Base-by-base conservation (phyloP, 2,113 vertebrate genomes). In the Pollachius pollachius region DNA sequence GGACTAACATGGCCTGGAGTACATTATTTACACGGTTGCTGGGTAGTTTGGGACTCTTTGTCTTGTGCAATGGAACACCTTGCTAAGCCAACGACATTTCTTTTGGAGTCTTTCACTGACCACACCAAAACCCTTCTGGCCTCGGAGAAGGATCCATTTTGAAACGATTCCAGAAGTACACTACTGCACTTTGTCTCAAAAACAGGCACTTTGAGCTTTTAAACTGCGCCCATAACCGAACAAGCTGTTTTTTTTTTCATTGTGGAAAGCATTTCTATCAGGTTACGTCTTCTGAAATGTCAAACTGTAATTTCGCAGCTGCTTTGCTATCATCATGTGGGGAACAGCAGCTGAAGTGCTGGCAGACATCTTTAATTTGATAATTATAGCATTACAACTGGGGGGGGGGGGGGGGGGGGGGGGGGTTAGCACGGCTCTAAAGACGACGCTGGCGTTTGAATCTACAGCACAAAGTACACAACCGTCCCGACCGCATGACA, bases 21-120 rank as follows among this genome's bases (percentile, higher is more conserved):
- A 9, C 41, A 12, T 7, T 48, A 48, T 48, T 48, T 48, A 9
- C 11, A 13, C 12, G 41, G 8, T 48, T 48, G 41, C 41, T 48
- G 41, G 41, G 41, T 48, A 48, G 12, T 48, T 13, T 48, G 41
- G 41, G 8, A 48, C 41, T 48, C 41, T 82, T 82, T 66, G 82
- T 70, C 85, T 21, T 77, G 70, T 62, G 58, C 62, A 73, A 41
- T 64, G 66, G 71, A 81, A 73, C 77, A 76, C 66, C 67, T 65
- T 74, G 72, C 74, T 6, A 48, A 65, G 5, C 52, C 34, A 16
- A 41, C 8, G 21, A 56, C 69, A 68, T 76, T 86, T 77, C 80
- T 81, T 83, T 77, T 74, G 68, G 66, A 67, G 71, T 75, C 67
- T 77, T 64, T 27, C 57, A 77, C 74, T 72, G 81, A 77, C 71